Evolutionary conservation across 2,113 vertebrate genomes (phyloP), one percentile per base, ranked within the genome.

Genomic region (Malurus cyaneus): DNA sequence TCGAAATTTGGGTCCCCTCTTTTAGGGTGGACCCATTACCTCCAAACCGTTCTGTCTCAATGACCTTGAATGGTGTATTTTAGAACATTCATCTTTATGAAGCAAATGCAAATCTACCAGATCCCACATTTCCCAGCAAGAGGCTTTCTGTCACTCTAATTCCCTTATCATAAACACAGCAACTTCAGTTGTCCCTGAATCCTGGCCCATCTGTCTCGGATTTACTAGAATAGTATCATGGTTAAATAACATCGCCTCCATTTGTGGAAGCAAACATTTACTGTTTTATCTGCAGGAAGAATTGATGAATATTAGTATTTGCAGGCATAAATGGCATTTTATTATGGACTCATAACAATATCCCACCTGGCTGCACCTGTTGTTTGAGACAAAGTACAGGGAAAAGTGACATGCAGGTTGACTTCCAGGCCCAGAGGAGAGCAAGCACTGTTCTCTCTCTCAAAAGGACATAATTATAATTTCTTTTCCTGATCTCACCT

Each of bases 81-180:
- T 90, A 73, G 12, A 91, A 80, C 84, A 19, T 74, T 95, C 28
- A 34, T 66, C 80, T 92, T 79, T 56, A 44, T 52, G 89, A 56
- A 74, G 80, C 88, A 80, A 78, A 89, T 88, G 90, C 86, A 96
- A 93, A 94, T 87, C 82, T 86, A 31, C 14, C 42, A 57, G 88
- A 86, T 60, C 54, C 69, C 41, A 12, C 20, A 3, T 66, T 47
- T 84, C 59, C 69, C 86, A 89, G 67, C 86, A 88, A 76, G 69
- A 95, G 86, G 54, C 71, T 93, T 95, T 94, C 81, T 86, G 79
- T 54, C 46, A 39, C 60, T 92, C 72, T 88, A 96, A 97, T 90
- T 93, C 83, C 80, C 76, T 96, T 96, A 86, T 80, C 71, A 60
- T 85, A 89, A 96, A 76, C 54, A 85, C 70, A 92, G 70, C 83